phyloP scores from a whole-genome alignment of 2,888 invertebrate species.

The Cyclophora albipunctata region DNA sequence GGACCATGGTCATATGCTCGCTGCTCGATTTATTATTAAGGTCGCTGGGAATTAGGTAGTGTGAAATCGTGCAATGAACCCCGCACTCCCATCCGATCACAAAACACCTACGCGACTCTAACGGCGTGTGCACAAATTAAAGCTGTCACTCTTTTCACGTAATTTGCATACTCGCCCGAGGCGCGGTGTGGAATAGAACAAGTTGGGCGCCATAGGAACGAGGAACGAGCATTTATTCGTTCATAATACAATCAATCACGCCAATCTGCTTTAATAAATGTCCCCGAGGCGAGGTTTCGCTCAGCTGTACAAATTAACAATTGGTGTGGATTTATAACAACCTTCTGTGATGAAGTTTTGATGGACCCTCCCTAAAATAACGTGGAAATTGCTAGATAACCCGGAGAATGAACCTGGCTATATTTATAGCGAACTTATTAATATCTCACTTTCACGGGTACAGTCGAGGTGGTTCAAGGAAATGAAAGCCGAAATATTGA shows the following conservation, averaged over 20 bases:
- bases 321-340: background rate
- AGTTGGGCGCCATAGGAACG: conserved; percentile 2
- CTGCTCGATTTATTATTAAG: conserved; percentile 11
- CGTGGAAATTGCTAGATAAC: too few species aligned
- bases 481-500: too few species aligned
- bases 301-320: background rate
- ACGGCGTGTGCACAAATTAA: conserved; percentile 4
- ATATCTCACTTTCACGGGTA: too few species aligned
- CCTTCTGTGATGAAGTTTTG: too few species aligned
- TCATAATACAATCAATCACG: conserved; percentile 1
- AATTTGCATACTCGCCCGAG: conserved; percentile 9
- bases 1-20: too few species aligned
- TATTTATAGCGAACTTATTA: too few species aligned
- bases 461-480: too few species aligned
- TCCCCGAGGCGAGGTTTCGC: background rate
- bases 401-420: too few species aligned
- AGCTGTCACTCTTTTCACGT: conserved; percentile 2
- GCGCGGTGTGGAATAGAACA: conserved; percentile 4
- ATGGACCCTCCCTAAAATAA: too few species aligned
- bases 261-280: conserved; percentile 1
- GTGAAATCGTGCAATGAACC: conserved; percentile 8
- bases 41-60: conserved; percentile 8
- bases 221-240: background rate
- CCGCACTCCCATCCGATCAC: conserved; percentile 2
- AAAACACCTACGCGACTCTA: conserved; percentile 6